Conservation (phyloP, 2,888 invertebrate genomes). For the Coleophora deauratella region DNA sequence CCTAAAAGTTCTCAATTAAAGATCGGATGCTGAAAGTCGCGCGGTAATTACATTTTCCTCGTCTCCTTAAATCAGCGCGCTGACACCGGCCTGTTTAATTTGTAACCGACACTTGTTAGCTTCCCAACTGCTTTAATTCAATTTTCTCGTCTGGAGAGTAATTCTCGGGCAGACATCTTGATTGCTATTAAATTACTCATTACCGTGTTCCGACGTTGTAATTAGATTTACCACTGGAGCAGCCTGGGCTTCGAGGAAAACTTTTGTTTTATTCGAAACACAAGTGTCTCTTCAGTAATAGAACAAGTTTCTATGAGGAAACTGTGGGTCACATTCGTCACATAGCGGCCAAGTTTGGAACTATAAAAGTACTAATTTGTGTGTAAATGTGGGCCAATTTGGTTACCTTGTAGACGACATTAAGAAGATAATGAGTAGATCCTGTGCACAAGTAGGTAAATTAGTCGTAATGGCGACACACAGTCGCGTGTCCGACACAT, state of each 20-base stretch:
- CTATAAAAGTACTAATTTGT: too few species aligned
- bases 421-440: slow-evolving; percentile 27
- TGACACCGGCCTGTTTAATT: slow-evolving; percentile 67
- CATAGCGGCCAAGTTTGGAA: too few species aligned
- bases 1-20: slow-evolving; percentile 68
- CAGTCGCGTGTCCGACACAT: slow-evolving; percentile 26
- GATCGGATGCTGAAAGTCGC: slow-evolving; percentile 57
- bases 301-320: too few species aligned
- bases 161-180: slow-evolving; percentile 37
- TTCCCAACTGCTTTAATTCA: slow-evolving; percentile 57
- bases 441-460: slow-evolving; percentile 14
- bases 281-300: too few species aligned
- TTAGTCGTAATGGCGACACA: slow-evolving; percentile 13
- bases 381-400: not conserved
- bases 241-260: too few species aligned
- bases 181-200: slow-evolving; percentile 50
- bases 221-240: slow-evolving; percentile 20
- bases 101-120: slow-evolving; percentile 72
- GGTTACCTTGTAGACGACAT: slow-evolving; percentile 10
- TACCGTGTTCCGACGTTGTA: slow-evolving; percentile 13
- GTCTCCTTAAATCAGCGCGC: slow-evolving; percentile 65
- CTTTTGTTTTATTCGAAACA: too few species aligned
- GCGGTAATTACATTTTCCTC: slow-evolving; percentile 70
- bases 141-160: slow-evolving; percentile 44
- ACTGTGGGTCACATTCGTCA: too few species aligned